Evolutionary conservation across 2,888 invertebrate species (phyloP).

Genomic region (Drosophila acutilabella): DNA sequence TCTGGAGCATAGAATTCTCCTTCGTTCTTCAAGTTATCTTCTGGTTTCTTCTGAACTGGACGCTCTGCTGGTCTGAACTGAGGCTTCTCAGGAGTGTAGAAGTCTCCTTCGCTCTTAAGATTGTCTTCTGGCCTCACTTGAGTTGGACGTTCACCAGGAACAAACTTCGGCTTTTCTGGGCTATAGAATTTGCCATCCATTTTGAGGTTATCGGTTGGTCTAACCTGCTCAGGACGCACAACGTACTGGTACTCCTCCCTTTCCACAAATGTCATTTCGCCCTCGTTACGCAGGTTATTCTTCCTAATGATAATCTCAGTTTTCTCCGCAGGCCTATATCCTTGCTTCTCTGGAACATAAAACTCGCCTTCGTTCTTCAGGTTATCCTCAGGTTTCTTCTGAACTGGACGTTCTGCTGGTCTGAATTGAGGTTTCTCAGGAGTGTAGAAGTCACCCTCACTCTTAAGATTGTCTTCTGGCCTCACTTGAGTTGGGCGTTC

Average conservation of each 20-base stretch:
- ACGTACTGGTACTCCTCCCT: constrained; percentile 85
- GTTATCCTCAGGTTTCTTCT: too few species aligned
- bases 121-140: constrained; percentile 85
- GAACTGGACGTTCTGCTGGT: too few species aligned
- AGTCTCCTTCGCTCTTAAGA: constrained; percentile 29
- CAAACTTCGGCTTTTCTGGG: constrained; percentile 85
- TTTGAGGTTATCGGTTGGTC: constrained; percentile 61
- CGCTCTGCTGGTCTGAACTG: constrained; percentile 86
- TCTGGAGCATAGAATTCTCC: constrained; percentile 86
- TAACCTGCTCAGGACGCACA: constrained; percentile 69
- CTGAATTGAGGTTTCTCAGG: constrained; percentile 82
- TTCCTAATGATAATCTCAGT: constrained; percentile 1
- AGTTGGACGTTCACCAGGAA: constrained; percentile 85
- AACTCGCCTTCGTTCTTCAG: constrained; percentile 68
- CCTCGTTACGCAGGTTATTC: constrained; percentile 87
- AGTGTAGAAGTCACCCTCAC: constrained; percentile 87
- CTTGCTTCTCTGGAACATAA: constrained; percentile 81
- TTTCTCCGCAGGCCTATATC: constrained; percentile 85
- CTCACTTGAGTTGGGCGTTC: constrained; percentile 85
- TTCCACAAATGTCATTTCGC: constrained; percentile 86
- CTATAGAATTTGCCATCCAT: constrained; percentile 87
- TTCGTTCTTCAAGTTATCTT: constrained; percentile 78
- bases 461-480: constrained; percentile 84
- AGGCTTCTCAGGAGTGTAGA: constrained; percentile 17
- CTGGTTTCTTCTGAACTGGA: constrained; percentile 2